Evolutionary conservation across 2,113 vertebrate genomes (phyloP).

Genomic region (Phalacrocorax brasilianus): DNA sequence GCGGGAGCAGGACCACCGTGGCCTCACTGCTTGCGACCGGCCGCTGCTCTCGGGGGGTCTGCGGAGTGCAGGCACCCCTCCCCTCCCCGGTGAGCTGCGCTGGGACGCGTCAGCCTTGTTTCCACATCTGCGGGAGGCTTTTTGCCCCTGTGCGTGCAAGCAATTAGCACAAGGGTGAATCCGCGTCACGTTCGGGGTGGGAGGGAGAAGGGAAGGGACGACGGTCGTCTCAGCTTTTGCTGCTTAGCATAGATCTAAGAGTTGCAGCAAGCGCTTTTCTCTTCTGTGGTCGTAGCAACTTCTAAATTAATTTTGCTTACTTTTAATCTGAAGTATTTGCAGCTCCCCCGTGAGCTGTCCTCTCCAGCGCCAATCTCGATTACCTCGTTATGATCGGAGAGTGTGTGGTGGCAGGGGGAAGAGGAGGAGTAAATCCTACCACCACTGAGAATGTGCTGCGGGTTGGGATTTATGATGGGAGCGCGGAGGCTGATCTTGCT

Average conservation of each 20-base stretch:
- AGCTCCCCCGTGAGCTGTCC: background rate
- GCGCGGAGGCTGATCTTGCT: background rate
- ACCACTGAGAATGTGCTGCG: background rate
- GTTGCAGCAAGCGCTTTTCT: background rate
- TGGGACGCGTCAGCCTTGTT: fast-evolving
- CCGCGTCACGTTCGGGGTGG: background rate
- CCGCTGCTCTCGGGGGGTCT: background rate
- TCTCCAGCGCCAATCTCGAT: background rate
- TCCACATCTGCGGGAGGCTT: fast-evolving
- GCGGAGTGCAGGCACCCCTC: too few relatives aligned
- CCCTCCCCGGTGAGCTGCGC: background rate
- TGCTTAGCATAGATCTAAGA: background rate
- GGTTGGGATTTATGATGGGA: background rate
- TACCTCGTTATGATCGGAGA: background rate
- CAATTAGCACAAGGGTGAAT: background rate
- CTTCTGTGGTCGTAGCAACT: background rate
- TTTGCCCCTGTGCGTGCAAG: fast-evolving
- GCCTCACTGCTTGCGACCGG: background rate
- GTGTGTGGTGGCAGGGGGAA: background rate
- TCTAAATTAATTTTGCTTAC: background rate
- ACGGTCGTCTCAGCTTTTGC: background rate
- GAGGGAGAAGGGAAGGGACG: background rate
- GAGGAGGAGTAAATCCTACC: background rate
- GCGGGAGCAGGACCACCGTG: background rate
- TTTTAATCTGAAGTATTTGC: conserved; percentile 18